Conservation (phyloP, 2,888 invertebrate genomes). For the Hydraecia micacea region DNA sequence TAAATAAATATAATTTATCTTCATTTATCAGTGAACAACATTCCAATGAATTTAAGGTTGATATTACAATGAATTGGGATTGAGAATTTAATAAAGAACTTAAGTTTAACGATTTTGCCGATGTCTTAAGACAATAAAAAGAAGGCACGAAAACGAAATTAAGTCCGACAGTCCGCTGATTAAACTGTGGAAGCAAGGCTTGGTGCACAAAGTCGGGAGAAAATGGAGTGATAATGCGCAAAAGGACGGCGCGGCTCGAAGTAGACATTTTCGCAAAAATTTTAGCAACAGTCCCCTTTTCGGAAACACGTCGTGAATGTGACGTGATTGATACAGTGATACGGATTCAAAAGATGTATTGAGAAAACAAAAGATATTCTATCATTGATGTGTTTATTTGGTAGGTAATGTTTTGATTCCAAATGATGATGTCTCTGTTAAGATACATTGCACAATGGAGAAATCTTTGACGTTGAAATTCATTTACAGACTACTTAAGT, state of each 20-base stretch:
- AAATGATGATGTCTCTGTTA: too few species aligned
- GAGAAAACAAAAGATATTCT: background rate
- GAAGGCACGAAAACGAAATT: constrained; percentile 55
- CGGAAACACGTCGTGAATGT: background rate
- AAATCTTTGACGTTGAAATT: background rate
- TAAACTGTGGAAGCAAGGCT: constrained; percentile 52
- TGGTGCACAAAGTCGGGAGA: constrained; percentile 18
- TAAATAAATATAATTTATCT: background rate
- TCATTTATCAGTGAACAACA: background rate
- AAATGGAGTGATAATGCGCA: constrained; percentile 44
- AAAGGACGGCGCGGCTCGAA: background rate
- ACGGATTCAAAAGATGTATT: background rate
- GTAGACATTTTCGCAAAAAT: constrained; percentile 1
- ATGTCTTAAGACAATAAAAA: constrained; percentile 45
- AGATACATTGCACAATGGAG: background rate
- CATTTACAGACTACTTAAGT: background rate
- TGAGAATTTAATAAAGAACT: constrained; percentile 38
- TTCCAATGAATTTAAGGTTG: background rate
- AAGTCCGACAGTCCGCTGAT: constrained; percentile 60
- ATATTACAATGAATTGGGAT: background rate
- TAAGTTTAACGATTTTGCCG: constrained; percentile 36
- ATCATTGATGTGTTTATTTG: background rate
- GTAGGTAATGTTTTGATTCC: background rate
- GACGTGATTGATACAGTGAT: constrained; percentile 2
- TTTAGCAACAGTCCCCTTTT: constrained; percentile 3